Base-by-base conservation (phyloP, 2,797 vertebrate genomes). In the Merluccius polli region DNA sequence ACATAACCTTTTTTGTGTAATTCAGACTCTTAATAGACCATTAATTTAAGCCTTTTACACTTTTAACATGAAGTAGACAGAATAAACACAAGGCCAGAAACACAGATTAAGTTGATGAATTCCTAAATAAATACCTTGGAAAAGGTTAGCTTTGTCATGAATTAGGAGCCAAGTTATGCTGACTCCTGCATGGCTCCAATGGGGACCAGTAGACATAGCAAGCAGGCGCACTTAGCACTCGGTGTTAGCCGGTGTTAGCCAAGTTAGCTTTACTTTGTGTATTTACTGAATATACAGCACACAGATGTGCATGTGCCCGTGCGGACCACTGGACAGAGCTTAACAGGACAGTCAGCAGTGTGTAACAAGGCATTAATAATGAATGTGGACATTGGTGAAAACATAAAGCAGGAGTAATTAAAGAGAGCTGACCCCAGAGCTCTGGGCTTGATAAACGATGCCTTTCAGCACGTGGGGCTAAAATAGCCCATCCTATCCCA, bases 381-480 rank as follows among this genome's bases (percentile, higher is more conserved):
- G 83, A 86, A 88, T 52, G 81, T 81, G 80, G 83, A 82, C 78
- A 76, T 83, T 79, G 29, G 79, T 74, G 75, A 79, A 72, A 83
- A 86, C 89, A 90, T 90, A 87, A 91, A 93, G 85, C 86, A 86
- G 87, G 87, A 90, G 90, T 92, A 92, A 93, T 92, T 93, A 92
- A 88, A 88, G 81, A 77, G 82, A 87, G 82, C 79, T 81, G 83
- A 79, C 78, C 85, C 83, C 83, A 82, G 85, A 86, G 84, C 87
- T 87, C 84, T 79, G 81, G 82, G 69, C 75, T 84, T 92, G 91
- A 92, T 92, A 90, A 92, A 92, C 88, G 85, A 86, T 81, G 84
- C 81, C 83, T 87, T 84, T 86, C 81, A 82, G 79, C 71, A 18
- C 74, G 76, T 65, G 35, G 75, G 76, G 73, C 86, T 89, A 78